Evolutionary conservation across 2,888 invertebrate genomes (phyloP), one percentile per base, ranked within the genome.

Genomic region (Cheilosia pagana): DNA sequence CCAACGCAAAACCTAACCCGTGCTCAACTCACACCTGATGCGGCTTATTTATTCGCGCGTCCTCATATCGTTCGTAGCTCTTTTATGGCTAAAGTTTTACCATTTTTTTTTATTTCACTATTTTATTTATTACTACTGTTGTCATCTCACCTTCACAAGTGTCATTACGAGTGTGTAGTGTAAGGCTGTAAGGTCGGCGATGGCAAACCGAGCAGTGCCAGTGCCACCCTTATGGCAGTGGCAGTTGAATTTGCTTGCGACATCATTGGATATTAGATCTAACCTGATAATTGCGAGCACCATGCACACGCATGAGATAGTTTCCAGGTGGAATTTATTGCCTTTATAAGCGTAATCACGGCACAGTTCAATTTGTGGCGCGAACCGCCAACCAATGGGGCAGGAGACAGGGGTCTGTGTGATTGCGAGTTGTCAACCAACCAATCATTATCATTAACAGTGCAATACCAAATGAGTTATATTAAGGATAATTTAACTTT

Each of bases 311-410:
- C 91, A 90, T 91, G 91, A 89, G 91, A 91, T 88, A 89, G 81
- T 82, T 70, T 87, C 79, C 91, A 91, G 91, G 91, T 91, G 91
- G 88, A 89, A 90, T 91, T 91, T 90, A 91, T 90, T 89, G 89
- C 89, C 87, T 89, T 39, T 50, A 21, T 48, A 60, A 60, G 55
- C 68, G 52, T 68, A 74, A 78, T 77, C 78, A 72, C 78, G 67
- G 48, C 50, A 74, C 77, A 45, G 55, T 57, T 71, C 63, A 72
- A 74, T 78, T 78, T 83, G 74, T 68, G 43, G 57, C 60, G 59
- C 10, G 50, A 63, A 25, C 10, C 10, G 12, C 14, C 57, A n/a
- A 31, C 3, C 21, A 45, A 21, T 45, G 28, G 28, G 8, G 28
- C 8, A 21, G 21, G 21, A 19, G 19, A 19, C 19, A 50, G n/a